Evolutionary conservation across 2,113 vertebrate species (phyloP).

Genomic region (Tenrec ecaudatus): DNA sequence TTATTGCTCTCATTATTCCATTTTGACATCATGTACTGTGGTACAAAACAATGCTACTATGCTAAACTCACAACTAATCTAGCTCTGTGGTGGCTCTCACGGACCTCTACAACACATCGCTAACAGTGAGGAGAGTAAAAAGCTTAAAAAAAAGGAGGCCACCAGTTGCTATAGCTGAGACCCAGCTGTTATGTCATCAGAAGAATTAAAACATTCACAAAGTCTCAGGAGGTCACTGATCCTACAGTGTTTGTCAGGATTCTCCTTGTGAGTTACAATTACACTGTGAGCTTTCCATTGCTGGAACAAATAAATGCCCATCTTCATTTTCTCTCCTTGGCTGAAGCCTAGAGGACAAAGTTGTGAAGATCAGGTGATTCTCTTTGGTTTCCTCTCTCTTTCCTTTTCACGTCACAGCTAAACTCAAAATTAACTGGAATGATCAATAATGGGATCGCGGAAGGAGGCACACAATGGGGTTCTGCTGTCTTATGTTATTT

Average conservation of each 20-base stretch:
- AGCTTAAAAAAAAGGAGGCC: neutral
- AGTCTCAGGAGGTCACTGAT: neutral
- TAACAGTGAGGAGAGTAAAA: neutral
- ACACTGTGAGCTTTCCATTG: neutral
- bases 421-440: neutral
- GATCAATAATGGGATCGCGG: neutral
- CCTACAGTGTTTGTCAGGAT: neutral
- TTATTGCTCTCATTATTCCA: slow-evolving; percentile 24
- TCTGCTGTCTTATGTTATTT: neutral
- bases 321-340: neutral
- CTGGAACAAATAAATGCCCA: neutral
- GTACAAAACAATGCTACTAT: neutral
- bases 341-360: neutral
- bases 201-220: neutral
- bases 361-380: neutral
- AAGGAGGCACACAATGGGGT: neutral
- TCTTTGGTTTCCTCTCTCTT: neutral
- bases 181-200: neutral
- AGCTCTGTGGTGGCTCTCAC: neutral
- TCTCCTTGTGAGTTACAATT: neutral
- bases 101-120: neutral
- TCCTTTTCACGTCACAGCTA: neutral
- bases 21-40: slow-evolving; percentile 28
- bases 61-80: neutral
- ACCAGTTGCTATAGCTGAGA: neutral